Percentiles rank a stretch among this genome's conserved stretches.
These are phyloP conservation scores for Pristionchus fissidentatus DNA, from an alignment of 2,888 invertebrate genomes.

Conservation along the genomic window DNA sequence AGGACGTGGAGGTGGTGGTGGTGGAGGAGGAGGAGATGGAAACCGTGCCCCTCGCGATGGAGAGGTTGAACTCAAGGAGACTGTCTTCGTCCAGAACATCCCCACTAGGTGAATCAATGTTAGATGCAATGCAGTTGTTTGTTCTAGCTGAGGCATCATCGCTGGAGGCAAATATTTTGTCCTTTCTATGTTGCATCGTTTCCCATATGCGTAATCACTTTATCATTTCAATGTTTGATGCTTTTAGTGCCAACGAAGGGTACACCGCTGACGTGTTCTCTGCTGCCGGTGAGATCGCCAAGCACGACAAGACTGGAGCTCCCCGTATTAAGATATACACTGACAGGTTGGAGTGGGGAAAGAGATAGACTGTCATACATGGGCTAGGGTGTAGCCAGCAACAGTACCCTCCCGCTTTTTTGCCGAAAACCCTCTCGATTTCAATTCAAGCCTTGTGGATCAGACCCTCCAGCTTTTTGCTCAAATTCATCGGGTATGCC, in stretches of 20 bases:
- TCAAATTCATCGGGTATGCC: too few relatives aligned
- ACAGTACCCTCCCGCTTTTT: too few relatives aligned
- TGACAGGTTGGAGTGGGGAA: slow-evolving; percentile 80
- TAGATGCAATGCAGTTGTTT: neutral
- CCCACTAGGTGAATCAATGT: slow-evolving; percentile 54
- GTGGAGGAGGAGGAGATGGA: slow-evolving; percentile 52
- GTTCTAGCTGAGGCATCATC: too few relatives aligned
- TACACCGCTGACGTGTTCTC: slow-evolving; percentile 73
- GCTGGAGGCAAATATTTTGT: neutral
- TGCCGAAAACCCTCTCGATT: too few relatives aligned
- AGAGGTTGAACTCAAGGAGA: slow-evolving; percentile 67
- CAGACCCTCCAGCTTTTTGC: neutral
- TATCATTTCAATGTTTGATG: neutral
- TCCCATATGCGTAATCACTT: neutral
- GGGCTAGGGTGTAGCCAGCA: too few relatives aligned
- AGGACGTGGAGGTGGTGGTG: slow-evolving; percentile 50
- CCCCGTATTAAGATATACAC: slow-evolving; percentile 98
- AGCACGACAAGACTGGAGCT: slow-evolving; percentile 89
- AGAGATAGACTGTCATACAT: too few relatives aligned
- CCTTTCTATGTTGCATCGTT: neutral
- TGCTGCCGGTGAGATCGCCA: slow-evolving; percentile 68
- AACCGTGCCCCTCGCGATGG: slow-evolving; percentile 58
- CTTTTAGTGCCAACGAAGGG: slow-evolving; percentile 70
- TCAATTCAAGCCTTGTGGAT: too few relatives aligned
- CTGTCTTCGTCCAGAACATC: slow-evolving; percentile 70